These are phyloP conservation scores for Lerema accius DNA, from an alignment of 1,140 invertebrate species.

Conservation along the genomic window DNA sequence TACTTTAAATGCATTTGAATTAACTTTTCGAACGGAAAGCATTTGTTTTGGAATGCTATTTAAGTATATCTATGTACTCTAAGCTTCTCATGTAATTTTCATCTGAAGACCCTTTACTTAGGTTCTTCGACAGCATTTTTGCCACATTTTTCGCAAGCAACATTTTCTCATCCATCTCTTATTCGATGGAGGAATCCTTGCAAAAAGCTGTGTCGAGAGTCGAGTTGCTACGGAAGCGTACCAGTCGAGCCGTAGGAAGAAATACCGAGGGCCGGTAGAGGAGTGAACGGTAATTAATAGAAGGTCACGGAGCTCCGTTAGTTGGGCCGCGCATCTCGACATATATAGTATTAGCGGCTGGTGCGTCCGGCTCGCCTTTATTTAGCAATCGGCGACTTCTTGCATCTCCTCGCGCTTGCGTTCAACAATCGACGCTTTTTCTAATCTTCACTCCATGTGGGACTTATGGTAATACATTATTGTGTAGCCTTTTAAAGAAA, in stretches of 20 bases:
- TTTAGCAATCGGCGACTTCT: constrained; percentile 46
- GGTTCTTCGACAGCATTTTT: neutral
- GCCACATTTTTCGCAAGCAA: neutral
- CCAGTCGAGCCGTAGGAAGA: constrained; percentile 43
- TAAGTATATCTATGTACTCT: too few species aligned
- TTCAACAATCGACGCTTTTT: constrained; percentile 29
- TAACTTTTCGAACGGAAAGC: too few species aligned
- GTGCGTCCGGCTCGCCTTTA: constrained; percentile 54
- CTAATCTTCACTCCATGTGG: constrained; percentile 12
- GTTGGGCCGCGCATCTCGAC: constrained; percentile 64
- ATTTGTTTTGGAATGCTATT: too few species aligned
- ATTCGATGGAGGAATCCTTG: constrained; percentile 19
- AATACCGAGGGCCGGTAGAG: constrained; percentile 48
- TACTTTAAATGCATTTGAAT: too few species aligned
- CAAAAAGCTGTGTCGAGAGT: constrained; percentile 23
- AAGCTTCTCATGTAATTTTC: neutral
- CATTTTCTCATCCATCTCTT: constrained; percentile 6
- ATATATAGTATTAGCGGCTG: constrained; percentile 50
- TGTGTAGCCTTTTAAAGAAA: constrained; percentile 21
- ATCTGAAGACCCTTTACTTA: neutral
- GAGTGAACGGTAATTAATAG: constrained; percentile 75
- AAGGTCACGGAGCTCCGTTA: constrained; percentile 69
- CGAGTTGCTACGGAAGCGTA: constrained; percentile 42
- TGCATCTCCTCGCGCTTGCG: constrained; percentile 8
- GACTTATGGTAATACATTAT: constrained; percentile 27